phyloP scores from a whole-genome alignment of 2,113 vertebrate genomes.

The Orcinus orca region DNA sequence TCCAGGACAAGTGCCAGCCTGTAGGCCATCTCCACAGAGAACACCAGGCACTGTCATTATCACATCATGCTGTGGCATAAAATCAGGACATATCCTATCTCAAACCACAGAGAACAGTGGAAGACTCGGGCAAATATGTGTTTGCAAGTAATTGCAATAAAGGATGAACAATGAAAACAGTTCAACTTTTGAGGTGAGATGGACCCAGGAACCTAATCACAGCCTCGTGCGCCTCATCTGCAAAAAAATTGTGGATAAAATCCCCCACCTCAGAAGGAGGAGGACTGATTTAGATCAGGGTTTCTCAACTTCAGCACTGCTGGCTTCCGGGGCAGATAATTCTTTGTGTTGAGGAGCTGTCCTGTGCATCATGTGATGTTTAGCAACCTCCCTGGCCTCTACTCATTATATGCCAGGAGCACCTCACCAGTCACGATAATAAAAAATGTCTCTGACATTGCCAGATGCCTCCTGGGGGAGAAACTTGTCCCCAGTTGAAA shows the following conservation, averaged over 20 bases:
- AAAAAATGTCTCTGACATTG: neutral
- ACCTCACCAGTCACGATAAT: neutral
- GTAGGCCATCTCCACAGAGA: neutral
- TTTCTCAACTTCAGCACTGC: neutral
- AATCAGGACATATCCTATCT: neutral
- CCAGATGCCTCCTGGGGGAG: neutral
- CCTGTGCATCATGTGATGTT: accelerated
- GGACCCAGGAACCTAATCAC: neutral
- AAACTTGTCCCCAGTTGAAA: neutral
- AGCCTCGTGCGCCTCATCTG: neutral
- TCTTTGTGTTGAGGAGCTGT: neutral
- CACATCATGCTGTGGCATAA: too few species aligned
- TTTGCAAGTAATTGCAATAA: accelerated
- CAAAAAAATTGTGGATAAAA: neutral
- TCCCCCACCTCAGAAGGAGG: neutral
- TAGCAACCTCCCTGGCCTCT: neutral
- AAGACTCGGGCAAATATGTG: neutral
- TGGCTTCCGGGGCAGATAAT: neutral
- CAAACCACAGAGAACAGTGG: neutral
- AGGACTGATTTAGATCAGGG: neutral
- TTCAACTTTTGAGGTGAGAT: neutral
- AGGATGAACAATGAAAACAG: neutral
- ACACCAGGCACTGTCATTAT: neutral
- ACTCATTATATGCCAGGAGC: neutral
- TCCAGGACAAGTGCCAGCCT: neutral